Percentiles rank a stretch among this genome's conserved stretches.
phyloP scores from a whole-genome alignment of 2,888 invertebrate genomes.

The Limnephilus lunatus region DNA sequence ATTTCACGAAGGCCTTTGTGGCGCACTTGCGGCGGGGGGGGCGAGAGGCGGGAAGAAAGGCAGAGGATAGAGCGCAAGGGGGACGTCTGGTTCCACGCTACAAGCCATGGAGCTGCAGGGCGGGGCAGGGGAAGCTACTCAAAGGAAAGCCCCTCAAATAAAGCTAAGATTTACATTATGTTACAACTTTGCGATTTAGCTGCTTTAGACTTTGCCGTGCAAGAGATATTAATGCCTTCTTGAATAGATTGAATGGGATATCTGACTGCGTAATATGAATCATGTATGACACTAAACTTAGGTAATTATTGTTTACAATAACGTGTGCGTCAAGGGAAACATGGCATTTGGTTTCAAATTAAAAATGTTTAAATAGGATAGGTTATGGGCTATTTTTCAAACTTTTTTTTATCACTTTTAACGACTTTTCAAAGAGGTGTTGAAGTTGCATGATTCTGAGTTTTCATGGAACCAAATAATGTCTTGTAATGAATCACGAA shows the following conservation, averaged over 20 bases:
- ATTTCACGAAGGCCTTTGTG: conserved; percentile 5
- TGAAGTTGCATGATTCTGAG: too few relatives aligned
- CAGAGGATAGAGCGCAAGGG: background rate
- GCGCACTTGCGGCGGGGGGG: background rate
- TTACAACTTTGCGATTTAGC: background rate
- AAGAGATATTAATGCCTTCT: background rate
- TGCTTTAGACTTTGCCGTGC: background rate
- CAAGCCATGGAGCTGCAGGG: background rate
- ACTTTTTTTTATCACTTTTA: too few relatives aligned
- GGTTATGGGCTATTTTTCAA: too few relatives aligned
- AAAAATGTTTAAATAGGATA: too few relatives aligned
- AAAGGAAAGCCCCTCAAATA: conserved; percentile 16
- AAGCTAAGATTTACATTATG: background rate
- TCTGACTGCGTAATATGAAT: background rate
- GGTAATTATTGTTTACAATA: background rate
- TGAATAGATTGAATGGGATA: background rate
- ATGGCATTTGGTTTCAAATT: too few relatives aligned
- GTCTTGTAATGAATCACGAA: too few relatives aligned
- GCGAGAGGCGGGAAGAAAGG: background rate
- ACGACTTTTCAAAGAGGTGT: too few relatives aligned
- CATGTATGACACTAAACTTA: background rate
- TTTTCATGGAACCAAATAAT: too few relatives aligned
- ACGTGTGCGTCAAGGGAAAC: background rate
- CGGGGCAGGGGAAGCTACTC: background rate
- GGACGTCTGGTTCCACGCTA: background rate